Evolutionary conservation across 2,113 vertebrate species (phyloP), one percentile per base, ranked within the genome.

Genomic region (Pseudonaja textilis): DNA sequence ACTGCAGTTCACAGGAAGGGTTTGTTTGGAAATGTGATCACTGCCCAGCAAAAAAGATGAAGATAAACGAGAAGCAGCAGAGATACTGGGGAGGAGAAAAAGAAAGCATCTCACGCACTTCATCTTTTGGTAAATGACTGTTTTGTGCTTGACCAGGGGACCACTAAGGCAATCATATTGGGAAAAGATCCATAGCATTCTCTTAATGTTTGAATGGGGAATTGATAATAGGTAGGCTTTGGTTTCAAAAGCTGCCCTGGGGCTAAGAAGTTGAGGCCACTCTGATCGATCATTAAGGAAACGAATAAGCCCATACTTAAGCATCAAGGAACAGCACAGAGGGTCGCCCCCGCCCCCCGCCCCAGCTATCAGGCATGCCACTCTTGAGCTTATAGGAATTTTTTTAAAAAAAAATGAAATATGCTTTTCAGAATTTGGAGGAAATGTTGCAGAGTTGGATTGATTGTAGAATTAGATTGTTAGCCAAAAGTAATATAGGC

Each of bases 301-400:
- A 39, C 3, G 69, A 81, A 81, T 39, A 42, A 81, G 34, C 74
- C 34, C 69, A 81, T 81, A 39, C 34, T 42, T 81, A 22, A 8
- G 18, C 74, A 39, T 20, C 34, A 42, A 81, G 34, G 34, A 20
- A 39, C 16, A 81, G 5, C 1, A 81, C 14, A 74, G 64, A 74
- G 29, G 0, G 0, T 6, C 0, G 4, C 6, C 10, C 3, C 22
- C 3, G 3, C 0, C 59, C 59, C 25, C 9, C 10, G 1, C n/a
- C 34, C 69, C 69, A 7, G 8, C 2, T 22, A 22, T 81, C 18
- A 39, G 34, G 3, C 34, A 69, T 29, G 12, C 64, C 29, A 34
- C 29, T 34, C 14, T 26, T 10, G 12, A 69, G 29, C 7, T 81
- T 81, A 39, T 20, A 81, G 34, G 34, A 9, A 22, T 4, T 22